Base-by-base conservation (phyloP, 2,113 vertebrate species). In the cat (Felis catus) region DNA sequence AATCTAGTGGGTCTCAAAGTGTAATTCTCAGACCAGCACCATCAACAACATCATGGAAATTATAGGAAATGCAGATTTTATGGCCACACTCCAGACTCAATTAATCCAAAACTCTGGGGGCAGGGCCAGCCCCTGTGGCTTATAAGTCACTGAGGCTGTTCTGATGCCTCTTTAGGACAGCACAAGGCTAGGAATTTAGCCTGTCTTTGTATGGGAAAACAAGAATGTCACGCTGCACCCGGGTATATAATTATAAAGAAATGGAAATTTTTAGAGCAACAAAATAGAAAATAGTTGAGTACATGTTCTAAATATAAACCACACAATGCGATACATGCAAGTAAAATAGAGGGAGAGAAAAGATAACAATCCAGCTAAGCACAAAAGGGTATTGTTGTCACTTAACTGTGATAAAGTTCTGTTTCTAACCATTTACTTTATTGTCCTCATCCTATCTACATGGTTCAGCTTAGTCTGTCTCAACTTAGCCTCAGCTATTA, bases 291-390 rank as follows among this genome's bases (percentile, higher is more conserved):
- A 95, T 36, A 71, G 82, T 94, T 94, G 81, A 96, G 65, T 66
- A 76, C 61, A n/a, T 29, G 65, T 92, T 95, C 95, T 96, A 94
- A 97, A 96, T 94, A 94, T 93, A 97, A 97, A 92, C 70, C 15
- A n/a, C n/a, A 92, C 89, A 81, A 68, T 48, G 33, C 79, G 19
- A 12, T 31, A 82, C 51, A 73, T 0, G 4, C 33, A 33, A 82
- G 71, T 58, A n/a, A 94, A 85, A 96, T 16, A 58, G n/a, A 80
- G 27, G 33, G 74, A 74, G 48, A 71, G 36, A 88, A 41, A 93
- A 94, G 80, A 78, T 88, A 88, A 58, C 55, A 71, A 39, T 94
- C 96, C 4, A 0, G 0, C 74, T 71, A 84, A 31, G 41, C 76
- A 91, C 61, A 93, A 95, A 95, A 88, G 89, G 81, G 83, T 81